Base-by-base conservation (phyloP, 2,113 vertebrate species). In the Odobenus rosmarus region DNA sequence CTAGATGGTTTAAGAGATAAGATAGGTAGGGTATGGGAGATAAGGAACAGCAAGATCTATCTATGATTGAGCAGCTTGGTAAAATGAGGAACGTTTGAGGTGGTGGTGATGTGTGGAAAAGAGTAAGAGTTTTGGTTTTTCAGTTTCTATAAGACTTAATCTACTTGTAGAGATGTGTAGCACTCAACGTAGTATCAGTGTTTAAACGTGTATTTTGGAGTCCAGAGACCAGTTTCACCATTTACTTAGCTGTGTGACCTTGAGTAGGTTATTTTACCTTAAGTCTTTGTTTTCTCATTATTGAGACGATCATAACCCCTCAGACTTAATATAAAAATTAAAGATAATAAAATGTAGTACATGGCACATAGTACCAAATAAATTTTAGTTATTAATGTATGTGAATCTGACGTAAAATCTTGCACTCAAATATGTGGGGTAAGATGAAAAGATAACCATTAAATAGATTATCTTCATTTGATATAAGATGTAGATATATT, bases 241-340 rank as follows among this genome's bases (percentile, higher is more conserved):
- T 93, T 79, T 59, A 79, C 18, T 80, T 87, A 67, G 71, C 21
- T 64, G 2, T 96, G 46, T 88, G 24, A 86, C 33, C 9, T 79
- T 71, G n/a, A 36, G 4, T 64, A 76, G 19, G 7, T 93, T 87
- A 67, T 39, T 80, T 81, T 23, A 55, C 36, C 33, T 62, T 71
- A 46, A 83, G 36, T 89, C 46, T 93, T 93, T 90, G 57, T 94
- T 96, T 90, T 93, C 39, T 95, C n/a, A 28, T 82, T 79, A n/a
- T 69, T 64, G 62, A 88, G 53, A 59, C 21, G 82, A 14, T 74
- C 61, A 39, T 94, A 85, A 80, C 36, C 36, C 15, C 12, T 97
- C 24, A 61, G 24, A 19, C 26, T 82, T 95, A 36, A 84, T 92
- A 15, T 61, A 61, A 93, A 95, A 85, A 57, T 92, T 84, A 90